These are phyloP conservation scores for Tenebrio molitor DNA, from an alignment of 1,140 invertebrate genomes.

Conservation along the genomic window DNA sequence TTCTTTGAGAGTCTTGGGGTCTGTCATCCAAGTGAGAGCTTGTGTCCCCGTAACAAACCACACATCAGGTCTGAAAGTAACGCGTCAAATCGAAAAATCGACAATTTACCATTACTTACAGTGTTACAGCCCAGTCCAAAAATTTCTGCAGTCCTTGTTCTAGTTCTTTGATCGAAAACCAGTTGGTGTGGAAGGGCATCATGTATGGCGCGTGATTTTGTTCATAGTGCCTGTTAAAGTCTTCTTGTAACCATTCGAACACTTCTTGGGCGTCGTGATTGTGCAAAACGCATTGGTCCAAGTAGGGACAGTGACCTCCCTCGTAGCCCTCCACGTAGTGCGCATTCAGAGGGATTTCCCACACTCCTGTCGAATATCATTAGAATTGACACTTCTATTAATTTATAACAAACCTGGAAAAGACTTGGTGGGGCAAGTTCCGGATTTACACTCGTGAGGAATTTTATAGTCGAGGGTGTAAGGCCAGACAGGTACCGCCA, in stretches of 20 bases:
- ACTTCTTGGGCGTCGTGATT: conserved; percentile 90
- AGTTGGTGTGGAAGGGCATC: conserved; percentile 95
- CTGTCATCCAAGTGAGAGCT: conserved; percentile 90
- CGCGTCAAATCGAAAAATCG: conserved; percentile 14
- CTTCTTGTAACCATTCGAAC: conserved; percentile 91
- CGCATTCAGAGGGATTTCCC: conserved; percentile 95
- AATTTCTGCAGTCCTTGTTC: conserved; percentile 90
- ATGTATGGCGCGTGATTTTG: conserved; percentile 92
- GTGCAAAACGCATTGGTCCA: conserved; percentile 94
- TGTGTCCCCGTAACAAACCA: conserved; percentile 94
- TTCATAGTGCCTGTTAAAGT: conserved; percentile 88
- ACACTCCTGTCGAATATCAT: conserved; percentile 77
- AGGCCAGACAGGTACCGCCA: conserved; percentile 90
- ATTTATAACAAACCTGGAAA: conserved; percentile 78
- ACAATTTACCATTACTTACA: conserved; percentile 72
- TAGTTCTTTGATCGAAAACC: conserved; percentile 92
- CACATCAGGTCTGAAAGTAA: conserved; percentile 82
- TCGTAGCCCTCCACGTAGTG: conserved; percentile 91
- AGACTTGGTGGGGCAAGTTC: conserved; percentile 90
- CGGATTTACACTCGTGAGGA: conserved; percentile 92
- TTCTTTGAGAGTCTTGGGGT: conserved; percentile 80
- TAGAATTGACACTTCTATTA: background rate
- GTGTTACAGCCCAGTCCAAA: conserved; percentile 81
- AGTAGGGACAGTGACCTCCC: conserved; percentile 92
- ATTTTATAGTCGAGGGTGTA: conserved; percentile 94